Evolutionary conservation across 2,113 vertebrate genomes (phyloP).

Genomic region (Budorcas taxicolor): DNA sequence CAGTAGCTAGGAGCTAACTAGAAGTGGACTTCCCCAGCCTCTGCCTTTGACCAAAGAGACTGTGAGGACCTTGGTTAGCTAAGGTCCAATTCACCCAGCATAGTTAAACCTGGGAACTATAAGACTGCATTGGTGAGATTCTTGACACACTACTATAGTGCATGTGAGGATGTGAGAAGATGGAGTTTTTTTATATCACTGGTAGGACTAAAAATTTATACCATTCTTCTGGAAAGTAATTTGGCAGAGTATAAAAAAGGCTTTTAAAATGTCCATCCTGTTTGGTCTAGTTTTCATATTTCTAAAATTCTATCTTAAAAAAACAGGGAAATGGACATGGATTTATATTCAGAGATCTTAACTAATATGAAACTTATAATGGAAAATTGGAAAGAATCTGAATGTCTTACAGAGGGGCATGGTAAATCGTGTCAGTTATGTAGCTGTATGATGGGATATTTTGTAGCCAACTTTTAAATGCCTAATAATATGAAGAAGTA

Average conservation of each 20-base stretch:
- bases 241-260: conserved; percentile 14
- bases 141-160: background rate
- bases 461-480: conserved; percentile 14
- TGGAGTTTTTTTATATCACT: background rate
- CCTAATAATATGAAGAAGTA: background rate
- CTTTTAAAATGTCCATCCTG: conserved; percentile 15
- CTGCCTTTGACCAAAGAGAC: background rate
- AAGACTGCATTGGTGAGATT: background rate
- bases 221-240: conserved; percentile 24
- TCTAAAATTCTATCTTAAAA: conserved; percentile 1
- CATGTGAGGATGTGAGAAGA: background rate
- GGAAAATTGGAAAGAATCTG: conserved; percentile 8
- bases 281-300: conserved; percentile 28
- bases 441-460: background rate
- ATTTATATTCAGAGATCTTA: conserved; percentile 36
- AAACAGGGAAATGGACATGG: conserved; percentile 5
- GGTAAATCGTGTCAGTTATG: background rate
- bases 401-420: background rate
- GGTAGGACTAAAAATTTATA: background rate
- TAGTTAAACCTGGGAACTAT: background rate
- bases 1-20: background rate
- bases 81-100: background rate
- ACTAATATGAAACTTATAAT: background rate
- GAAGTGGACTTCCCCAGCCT: background rate
- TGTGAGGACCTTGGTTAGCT: background rate